Percentiles rank a stretch among this genome's conserved stretches.
phyloP scores from a whole-genome alignment of 2,113 vertebrate species.

The Platycercus adscitus region DNA sequence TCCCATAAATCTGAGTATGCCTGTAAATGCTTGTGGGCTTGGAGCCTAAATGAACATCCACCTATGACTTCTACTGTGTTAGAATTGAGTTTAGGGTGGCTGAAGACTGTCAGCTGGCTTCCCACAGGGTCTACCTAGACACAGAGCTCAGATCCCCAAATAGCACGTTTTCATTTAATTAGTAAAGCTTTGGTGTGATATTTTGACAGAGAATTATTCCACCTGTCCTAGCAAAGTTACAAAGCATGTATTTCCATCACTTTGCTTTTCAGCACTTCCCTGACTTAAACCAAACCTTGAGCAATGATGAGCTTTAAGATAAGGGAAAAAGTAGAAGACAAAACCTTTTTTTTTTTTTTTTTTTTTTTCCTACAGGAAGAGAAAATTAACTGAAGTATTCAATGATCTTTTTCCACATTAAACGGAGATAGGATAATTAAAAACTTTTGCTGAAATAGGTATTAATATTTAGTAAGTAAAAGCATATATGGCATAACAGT shows the following conservation, averaged over 20 bases:
- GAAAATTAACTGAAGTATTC: background rate
- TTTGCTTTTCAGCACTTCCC: constrained; percentile 35
- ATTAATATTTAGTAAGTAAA: background rate
- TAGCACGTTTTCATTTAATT: background rate
- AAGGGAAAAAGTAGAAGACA: background rate
- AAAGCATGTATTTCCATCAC: background rate
- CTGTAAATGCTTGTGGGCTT: background rate
- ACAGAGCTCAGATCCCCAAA: background rate
- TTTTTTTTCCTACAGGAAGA: background rate
- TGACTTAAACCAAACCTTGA: constrained; percentile 13
- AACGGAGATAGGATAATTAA: background rate
- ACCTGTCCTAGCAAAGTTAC: background rate
- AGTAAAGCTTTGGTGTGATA: background rate
- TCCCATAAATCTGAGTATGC: background rate
- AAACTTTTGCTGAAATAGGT: background rate
- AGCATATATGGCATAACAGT: background rate
- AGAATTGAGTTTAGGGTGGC: background rate
- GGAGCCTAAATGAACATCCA: background rate
- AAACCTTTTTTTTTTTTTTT: background rate
- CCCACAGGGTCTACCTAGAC: background rate
- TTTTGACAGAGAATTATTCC: constrained; percentile 21
- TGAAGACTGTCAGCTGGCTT: background rate
- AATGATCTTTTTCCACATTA: background rate
- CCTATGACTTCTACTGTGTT: background rate
- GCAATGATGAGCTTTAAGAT: background rate